Evolutionary conservation across 1,140 invertebrate species (phyloP), one percentile per base, ranked within the genome.

Genomic region (Heliothis virescens): DNA sequence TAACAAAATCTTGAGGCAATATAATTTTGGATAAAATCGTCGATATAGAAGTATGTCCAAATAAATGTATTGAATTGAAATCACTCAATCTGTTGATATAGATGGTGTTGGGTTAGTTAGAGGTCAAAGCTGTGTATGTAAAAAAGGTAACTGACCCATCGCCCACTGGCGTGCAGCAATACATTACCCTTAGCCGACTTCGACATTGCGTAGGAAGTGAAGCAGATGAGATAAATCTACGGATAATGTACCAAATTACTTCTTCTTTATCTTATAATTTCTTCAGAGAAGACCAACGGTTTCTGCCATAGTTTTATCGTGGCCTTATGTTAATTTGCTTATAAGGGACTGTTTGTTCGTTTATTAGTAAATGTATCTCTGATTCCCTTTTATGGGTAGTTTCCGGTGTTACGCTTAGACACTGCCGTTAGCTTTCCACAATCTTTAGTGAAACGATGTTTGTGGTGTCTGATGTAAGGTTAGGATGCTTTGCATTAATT

Each of bases 61-160:
- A 59, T 10, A 59, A n/a, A n/a, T n/a, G n/a, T n/a, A n/a, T n/a
- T n/a, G 18, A 13, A 26, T 59, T 21, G 57, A 69, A 52, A 52
- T 5, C 13, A 53, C 48, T 69, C 48, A 69, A 69, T 18, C 10
- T 69, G 34, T 41, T 15, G 21, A 52, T 69, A 48, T 52, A 50
- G 65, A 69, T 69, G 52, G 48, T 29, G 48, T 13, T 26, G 34
- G 65, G n/a, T n/a, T n/a, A n/a, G 65, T 69, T 69, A 69, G 10
- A 26, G 48, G 65, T 69, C 18, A 53, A 53, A 52, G 62, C 47
- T 69, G 18, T 21, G 65, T 18, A 69, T 69, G 48, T 52, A 69
- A 69, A 69, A 71, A 71, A 71, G 48, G 67, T 53, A 71, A 71
- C 67, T 71, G 67, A 71, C 67, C 67, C 67, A 71, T 13, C 48